A percentile compares a stretch with the other conserved stretches of the same genome.
Conservation (phyloP, 2,113 vertebrate genomes). For the Strigops habroptila region DNA sequence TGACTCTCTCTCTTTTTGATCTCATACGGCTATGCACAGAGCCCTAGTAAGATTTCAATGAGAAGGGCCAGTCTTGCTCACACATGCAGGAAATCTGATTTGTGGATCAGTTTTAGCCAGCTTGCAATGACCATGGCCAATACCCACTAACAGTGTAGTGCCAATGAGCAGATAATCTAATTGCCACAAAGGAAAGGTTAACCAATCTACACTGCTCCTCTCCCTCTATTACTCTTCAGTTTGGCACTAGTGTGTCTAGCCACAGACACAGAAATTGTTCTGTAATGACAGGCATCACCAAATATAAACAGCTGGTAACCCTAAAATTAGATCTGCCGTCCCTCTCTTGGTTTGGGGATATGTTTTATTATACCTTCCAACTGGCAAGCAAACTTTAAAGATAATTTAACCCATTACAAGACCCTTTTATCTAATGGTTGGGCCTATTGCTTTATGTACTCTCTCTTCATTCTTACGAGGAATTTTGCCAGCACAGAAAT, state of each 20-base stretch:
- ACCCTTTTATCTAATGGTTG: not conserved
- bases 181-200: conserved; percentile 27
- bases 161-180: conserved; percentile 6
- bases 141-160: not conserved
- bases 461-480: not conserved
- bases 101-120: not conserved
- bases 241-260: conserved; percentile 38
- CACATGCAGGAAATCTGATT: not conserved
- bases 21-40: not conserved
- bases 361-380: conserved; percentile 37
- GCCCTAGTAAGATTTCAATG: not conserved
- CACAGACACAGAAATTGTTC: conserved; percentile 62
- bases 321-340: not conserved
- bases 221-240: not conserved
- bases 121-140: not conserved
- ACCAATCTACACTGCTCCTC: conserved; percentile 11
- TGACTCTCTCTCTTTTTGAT: not conserved
- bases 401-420: conserved; percentile 40
- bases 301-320: conserved; percentile 60
- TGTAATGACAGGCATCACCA: conserved; percentile 58
- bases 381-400: conserved; percentile 5
- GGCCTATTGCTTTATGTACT: not conserved
- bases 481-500: not conserved
- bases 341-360: conserved; percentile 44
- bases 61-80: not conserved